Evolutionary conservation across 2,797 vertebrate genomes (phyloP).

Genomic region (Epinephelus awoara): DNA sequence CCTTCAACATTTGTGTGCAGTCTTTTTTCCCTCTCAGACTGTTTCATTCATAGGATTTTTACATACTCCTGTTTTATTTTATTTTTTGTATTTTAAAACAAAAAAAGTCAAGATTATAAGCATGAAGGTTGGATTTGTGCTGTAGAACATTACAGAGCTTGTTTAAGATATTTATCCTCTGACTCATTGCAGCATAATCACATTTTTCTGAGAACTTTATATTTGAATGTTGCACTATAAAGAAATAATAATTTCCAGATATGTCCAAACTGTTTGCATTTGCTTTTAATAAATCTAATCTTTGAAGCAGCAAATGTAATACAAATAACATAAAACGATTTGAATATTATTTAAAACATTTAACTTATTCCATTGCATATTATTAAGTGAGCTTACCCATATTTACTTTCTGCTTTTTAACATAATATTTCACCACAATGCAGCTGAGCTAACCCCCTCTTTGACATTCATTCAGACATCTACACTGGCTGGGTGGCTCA

Average conservation of each 20-base stretch:
- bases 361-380: not conserved
- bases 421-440: not conserved
- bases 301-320: not conserved
- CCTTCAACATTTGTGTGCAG: not conserved
- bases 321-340: not conserved
- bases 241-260: not conserved
- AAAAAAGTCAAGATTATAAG: not conserved
- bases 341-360: not conserved
- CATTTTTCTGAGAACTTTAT: not conserved
- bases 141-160: not conserved
- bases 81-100: not conserved
- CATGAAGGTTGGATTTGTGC: not conserved
- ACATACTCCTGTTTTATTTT: not conserved
- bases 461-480: conserved; percentile 86
- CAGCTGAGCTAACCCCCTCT: conserved; percentile 6
- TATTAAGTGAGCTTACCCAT: not conserved
- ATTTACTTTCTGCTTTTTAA: not conserved
- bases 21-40: not conserved
- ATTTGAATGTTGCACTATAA: not conserved
- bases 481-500: conserved; percentile 93
- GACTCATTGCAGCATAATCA: not conserved
- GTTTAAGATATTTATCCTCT: not conserved
- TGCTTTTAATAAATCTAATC: not conserved
- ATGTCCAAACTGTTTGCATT: not conserved
- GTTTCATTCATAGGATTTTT: not conserved